These are phyloP conservation scores for Fragum fragum DNA, from an alignment of 2,888 invertebrate species.

Conservation along the genomic window DNA sequence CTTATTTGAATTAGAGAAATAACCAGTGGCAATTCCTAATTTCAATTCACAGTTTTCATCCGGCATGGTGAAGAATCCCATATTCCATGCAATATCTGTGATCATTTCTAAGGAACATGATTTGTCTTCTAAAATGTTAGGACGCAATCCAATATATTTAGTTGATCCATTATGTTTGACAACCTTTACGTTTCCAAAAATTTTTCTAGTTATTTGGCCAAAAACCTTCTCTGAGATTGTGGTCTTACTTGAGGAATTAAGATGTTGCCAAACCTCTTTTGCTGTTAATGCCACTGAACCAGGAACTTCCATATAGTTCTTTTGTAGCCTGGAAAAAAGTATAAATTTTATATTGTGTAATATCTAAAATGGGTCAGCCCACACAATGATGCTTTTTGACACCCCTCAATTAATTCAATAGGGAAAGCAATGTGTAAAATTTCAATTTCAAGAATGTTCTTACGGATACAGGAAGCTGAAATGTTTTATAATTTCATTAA, in stretches of 20 bases:
- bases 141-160: slow-evolving; percentile 16
- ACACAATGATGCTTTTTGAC: too few relatives aligned
- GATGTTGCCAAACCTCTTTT: slow-evolving; percentile 13
- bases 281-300: slow-evolving; percentile 32
- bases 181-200: slow-evolving; percentile 20
- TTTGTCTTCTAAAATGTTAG: slow-evolving; percentile 15
- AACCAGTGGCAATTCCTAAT: slow-evolving; percentile 27
- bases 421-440: background rate
- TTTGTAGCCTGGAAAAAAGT: slow-evolving; percentile 25
- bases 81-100: background rate
- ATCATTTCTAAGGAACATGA: background rate
- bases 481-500: background rate
- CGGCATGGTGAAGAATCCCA: slow-evolving; percentile 10
- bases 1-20: slow-evolving; percentile 21
- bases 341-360: too few relatives aligned
- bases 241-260: background rate
- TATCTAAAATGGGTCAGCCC: too few relatives aligned
- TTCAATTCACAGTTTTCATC: slow-evolving; percentile 1
- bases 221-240: background rate
- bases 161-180: background rate
- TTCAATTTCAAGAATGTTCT: background rate
- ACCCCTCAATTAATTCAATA: background rate
- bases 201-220: slow-evolving; percentile 1
- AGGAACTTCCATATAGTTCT: slow-evolving; percentile 26
- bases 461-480: background rate